Base-by-base conservation (phyloP, 2,888 invertebrate genomes). In the Dicyrtoma fusca region DNA sequence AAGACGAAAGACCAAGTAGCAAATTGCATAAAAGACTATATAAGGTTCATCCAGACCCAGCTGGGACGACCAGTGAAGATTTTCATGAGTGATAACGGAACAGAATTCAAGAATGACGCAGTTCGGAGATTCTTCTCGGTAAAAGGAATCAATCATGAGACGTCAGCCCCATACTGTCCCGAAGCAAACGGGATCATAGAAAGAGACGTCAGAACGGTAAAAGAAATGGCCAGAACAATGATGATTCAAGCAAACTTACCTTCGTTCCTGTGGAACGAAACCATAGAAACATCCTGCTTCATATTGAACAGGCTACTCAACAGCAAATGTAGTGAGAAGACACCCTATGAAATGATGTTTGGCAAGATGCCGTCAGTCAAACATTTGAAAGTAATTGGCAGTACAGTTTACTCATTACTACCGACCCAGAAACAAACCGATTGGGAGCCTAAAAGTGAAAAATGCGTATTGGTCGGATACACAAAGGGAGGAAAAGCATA, bases 231-330 rank as follows among this genome's bases (percentile, higher is more conserved):
- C 8, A 74, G 81, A 59, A 71, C 82, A 5, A 82, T 83, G 81
- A 26, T 84, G n/a, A 74, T 76, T 19, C 72, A 79, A n/a, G 77
- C 78, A 26, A 73, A 80, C 42, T 42, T 83, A 23, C 80, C 80
- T 1, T 69, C 76, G 26, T 34, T 71, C 13, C 75, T 82, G 51
- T 84, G 83, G 83, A 82, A 81, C 13, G 82, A 84, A 75, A 83
- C 82, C 17, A 81, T 82, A 2, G 79, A 77, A 34, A 82, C 82
- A 19, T 81, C 82, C 13, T 81, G 79, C 4, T 83, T 82, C 71
- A 19, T 82, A 6, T 68, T 81, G 13, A 83, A 84, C 71, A 70
- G 82, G 65, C 79, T 69, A 1, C 47, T 77, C 4, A 72, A 44
- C 44, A 62, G 64, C 8, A 70, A 34, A 21, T 74, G 73, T 23